Evolutionary conservation across 2,797 vertebrate genomes (phyloP).

Genomic region (Ctenosaura bakeri): DNA sequence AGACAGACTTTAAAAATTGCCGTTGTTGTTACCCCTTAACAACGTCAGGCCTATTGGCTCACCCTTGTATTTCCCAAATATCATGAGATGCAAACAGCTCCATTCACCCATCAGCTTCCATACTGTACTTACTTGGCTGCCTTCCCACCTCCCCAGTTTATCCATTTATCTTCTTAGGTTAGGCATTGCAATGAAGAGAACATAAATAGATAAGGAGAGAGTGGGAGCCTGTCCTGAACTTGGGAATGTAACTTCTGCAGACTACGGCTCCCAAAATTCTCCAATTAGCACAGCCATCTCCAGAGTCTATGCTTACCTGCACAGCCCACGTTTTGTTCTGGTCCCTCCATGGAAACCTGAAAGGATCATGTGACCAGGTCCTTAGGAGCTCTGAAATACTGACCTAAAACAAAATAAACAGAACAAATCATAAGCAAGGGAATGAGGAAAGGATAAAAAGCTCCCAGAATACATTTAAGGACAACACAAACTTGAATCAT

Average conservation of each 20-base stretch:
- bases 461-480: neutral
- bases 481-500: neutral
- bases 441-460: neutral
- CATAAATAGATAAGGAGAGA: neutral
- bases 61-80: neutral
- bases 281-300: too few relatives aligned
- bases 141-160: neutral
- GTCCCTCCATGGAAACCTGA: neutral
- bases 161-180: neutral
- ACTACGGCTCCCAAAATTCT: too few relatives aligned
- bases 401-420: neutral
- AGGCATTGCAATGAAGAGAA: neutral
- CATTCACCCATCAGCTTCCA: neutral
- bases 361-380: neutral
- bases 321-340: neutral
- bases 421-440: neutral
- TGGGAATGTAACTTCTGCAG: too few relatives aligned
- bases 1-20: constrained; percentile 28
- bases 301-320: too few relatives aligned
- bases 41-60: neutral
- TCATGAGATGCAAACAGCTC: too few relatives aligned
- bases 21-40: neutral
- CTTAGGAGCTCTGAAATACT: neutral
- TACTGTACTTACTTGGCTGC: neutral
- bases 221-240: too few relatives aligned